A percentile compares a stretch with the other conserved stretches of the same genome.
Conservation (phyloP, 2,113 vertebrate genomes). For the Leptobrachium leishanense region DNA sequence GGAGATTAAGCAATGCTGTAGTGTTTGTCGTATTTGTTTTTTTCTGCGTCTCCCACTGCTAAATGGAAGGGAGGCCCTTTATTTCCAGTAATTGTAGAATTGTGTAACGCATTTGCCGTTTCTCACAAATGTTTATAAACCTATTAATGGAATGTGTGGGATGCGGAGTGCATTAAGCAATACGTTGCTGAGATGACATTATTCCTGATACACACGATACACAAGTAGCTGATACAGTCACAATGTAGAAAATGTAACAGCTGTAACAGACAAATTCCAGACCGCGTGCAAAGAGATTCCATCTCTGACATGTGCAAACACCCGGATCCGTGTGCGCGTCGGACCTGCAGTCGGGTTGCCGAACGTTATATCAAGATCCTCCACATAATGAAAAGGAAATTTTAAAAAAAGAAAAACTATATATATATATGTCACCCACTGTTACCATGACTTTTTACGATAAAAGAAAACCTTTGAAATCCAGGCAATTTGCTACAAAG, state of each 20-base stretch:
- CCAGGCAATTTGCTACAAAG: slow-evolving; percentile 7
- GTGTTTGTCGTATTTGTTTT: too few relatives aligned
- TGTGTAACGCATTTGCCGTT: background rate
- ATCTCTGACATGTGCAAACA: background rate
- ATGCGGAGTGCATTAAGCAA: background rate
- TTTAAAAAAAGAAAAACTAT: background rate
- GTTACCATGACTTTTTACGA: background rate
- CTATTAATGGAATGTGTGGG: background rate
- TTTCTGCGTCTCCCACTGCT: too few relatives aligned
- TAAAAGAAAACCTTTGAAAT: slow-evolving; percentile 4
- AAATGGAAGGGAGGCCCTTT: too few relatives aligned
- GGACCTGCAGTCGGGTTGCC: background rate
- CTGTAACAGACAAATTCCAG: slow-evolving; percentile 6
- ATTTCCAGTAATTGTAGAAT: background rate
- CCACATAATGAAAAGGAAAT: background rate
- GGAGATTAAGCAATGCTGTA: too few relatives aligned
- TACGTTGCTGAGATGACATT: background rate
- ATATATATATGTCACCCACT: background rate
- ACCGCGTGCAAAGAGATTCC: background rate
- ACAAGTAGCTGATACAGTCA: background rate
- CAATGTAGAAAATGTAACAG: background rate
- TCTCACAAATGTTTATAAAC: background rate
- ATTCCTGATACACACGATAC: background rate
- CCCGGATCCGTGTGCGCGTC: background rate
- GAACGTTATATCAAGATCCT: background rate